Percentiles rank a stretch among this genome's conserved stretches.
These are phyloP conservation scores for Embiotoca jacksoni DNA, from an alignment of 2,113 vertebrate species.

Conservation along the genomic window DNA sequence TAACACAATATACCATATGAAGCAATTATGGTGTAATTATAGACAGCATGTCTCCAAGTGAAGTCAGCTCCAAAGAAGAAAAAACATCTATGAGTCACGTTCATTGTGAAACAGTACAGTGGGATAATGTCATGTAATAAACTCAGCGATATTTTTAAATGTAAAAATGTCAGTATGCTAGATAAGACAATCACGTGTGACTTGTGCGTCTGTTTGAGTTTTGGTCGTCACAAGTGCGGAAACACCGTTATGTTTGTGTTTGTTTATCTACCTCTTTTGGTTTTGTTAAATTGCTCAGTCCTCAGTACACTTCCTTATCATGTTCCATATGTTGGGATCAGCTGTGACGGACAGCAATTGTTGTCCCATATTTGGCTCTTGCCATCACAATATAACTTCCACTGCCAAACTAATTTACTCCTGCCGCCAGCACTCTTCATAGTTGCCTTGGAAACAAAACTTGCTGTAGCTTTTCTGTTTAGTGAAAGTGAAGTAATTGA, in stretches of 20 bases:
- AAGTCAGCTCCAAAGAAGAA: constrained; percentile 11
- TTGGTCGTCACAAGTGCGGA: neutral
- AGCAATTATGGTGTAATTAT: constrained; percentile 1
- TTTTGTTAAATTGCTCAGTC: constrained; percentile 12
- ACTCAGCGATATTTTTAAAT: constrained; percentile 19
- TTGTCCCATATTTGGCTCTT: constrained; percentile 48
- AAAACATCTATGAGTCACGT: neutral
- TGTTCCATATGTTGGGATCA: constrained; percentile 42
- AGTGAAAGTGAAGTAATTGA: constrained; percentile 80
- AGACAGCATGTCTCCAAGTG: neutral
- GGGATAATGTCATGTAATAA: constrained; percentile 24
- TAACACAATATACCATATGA: neutral
- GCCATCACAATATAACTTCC: constrained; percentile 34
- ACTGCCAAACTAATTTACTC: constrained; percentile 73
- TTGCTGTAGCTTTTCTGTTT: constrained; percentile 70
- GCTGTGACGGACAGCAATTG: constrained; percentile 50
- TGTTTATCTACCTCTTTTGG: neutral
- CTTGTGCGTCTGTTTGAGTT: constrained; percentile 7
- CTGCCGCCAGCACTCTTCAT: constrained; percentile 64
- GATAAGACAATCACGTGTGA: neutral
- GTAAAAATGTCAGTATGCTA: neutral
- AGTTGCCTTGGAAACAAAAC: constrained; percentile 81
- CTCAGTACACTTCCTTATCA: constrained; percentile 22
- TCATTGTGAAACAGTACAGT: constrained; percentile 17
- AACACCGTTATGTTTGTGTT: neutral